phyloP scores from a whole-genome alignment of 2,888 invertebrate genomes.

The Nomada fucata region DNA sequence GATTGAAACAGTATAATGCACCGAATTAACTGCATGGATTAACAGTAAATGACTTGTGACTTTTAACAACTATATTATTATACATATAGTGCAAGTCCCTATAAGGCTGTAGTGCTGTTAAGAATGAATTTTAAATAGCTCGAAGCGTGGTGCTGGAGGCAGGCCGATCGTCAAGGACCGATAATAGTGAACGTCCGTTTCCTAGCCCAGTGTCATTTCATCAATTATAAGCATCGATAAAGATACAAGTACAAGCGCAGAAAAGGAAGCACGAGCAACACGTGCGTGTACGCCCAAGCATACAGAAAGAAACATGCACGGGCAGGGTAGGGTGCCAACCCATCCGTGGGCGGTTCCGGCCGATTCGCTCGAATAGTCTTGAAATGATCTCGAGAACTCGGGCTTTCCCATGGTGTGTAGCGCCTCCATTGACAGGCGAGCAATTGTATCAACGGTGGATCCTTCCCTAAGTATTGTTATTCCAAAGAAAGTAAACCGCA shows the following conservation, averaged over 20 bases:
- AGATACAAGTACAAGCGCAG: constrained; percentile 54
- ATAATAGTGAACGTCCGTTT: constrained; percentile 56
- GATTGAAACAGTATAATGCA: no score
- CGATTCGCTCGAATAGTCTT: constrained; percentile 62
- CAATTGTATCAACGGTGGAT: constrained; percentile 61
- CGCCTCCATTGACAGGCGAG: constrained; percentile 54
- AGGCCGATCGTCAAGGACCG: constrained; percentile 57
- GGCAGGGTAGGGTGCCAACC: constrained; percentile 54
- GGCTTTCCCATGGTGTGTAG: constrained; percentile 56
- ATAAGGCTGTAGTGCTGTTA: no score
- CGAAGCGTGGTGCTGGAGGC: not conserved
- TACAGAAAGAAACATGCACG: constrained; percentile 26
- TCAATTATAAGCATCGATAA: constrained; percentile 71
- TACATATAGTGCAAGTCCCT: no score
- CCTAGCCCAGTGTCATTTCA: constrained; percentile 71
- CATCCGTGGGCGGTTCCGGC: constrained; percentile 59
- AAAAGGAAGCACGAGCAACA: constrained; percentile 6
- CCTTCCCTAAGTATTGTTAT: constrained; percentile 56
- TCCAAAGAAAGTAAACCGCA: constrained; percentile 71
- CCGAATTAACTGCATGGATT: no score
- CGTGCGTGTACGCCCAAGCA: constrained; percentile 7
- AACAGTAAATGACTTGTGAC: no score
- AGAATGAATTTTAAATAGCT: no score
- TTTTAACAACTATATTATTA: no score
- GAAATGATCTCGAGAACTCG: constrained; percentile 50